Conservation (phyloP, 1,140 invertebrate genomes). For the Acromyrmex echinatior region DNA sequence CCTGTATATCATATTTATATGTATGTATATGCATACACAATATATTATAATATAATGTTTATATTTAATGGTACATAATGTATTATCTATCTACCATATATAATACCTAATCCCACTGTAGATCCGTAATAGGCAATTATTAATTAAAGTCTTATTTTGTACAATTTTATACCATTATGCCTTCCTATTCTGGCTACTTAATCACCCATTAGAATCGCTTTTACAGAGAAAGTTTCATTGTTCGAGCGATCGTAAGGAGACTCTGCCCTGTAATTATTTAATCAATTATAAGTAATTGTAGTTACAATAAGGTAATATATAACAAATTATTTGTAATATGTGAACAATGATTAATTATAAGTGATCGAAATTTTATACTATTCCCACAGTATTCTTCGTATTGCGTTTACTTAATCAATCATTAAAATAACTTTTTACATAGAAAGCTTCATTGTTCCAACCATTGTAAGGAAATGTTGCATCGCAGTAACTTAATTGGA, state of each 20-base stretch:
- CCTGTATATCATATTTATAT: not conserved
- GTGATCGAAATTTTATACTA: constrained; percentile 39
- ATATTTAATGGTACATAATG: not conserved
- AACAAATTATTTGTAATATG: constrained; percentile 31
- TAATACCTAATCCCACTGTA: not conserved
- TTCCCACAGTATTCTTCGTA: not conserved
- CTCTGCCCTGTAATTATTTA: constrained; percentile 35
- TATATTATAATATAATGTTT: not conserved
- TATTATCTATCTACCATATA: not conserved
- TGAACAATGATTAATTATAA: constrained; percentile 32
- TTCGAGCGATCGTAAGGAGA: constrained; percentile 38
- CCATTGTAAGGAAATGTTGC: constrained; percentile 35
- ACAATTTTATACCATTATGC: constrained; percentile 47
- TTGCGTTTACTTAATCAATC: constrained; percentile 3
- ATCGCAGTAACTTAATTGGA: constrained; percentile 5
- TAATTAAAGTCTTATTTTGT: constrained; percentile 37
- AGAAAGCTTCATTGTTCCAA: constrained; percentile 41
- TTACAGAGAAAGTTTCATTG: constrained; percentile 56
- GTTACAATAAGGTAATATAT: constrained; percentile 6
- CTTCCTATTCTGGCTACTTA: constrained; percentile 60
- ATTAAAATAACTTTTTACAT: constrained; percentile 22
- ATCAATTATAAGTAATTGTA: constrained; percentile 50
- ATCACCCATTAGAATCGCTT: constrained; percentile 49
- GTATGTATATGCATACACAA: not conserved
- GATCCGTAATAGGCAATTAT: constrained; percentile 19